Percentiles rank a stretch among this genome's conserved stretches.
These are phyloP conservation scores for Epinephelus malabaricus DNA, from an alignment of 2,797 vertebrate genomes.

Conservation along the genomic window DNA sequence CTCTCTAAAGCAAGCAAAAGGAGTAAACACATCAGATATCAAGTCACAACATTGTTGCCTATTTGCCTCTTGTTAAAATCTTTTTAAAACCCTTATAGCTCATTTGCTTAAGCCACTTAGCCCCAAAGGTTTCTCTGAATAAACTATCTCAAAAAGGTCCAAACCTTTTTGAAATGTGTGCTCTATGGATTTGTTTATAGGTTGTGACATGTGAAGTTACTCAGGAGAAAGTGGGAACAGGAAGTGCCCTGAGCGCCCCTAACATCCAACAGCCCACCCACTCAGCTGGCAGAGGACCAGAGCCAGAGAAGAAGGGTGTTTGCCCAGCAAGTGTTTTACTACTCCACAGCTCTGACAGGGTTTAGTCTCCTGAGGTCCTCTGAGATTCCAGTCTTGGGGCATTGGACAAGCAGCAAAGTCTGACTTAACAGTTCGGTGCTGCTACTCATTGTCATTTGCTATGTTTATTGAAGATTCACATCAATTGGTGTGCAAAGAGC, in stretches of 20 bases:
- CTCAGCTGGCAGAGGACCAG: constrained; percentile 6
- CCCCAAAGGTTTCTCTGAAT: neutral
- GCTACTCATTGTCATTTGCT: neutral
- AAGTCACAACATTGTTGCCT: neutral
- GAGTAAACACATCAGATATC: neutral
- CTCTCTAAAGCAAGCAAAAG: neutral
- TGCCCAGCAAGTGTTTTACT: constrained; percentile 16
- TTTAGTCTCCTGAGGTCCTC: neutral
- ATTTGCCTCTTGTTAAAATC: neutral
- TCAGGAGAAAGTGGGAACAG: constrained; percentile 35
- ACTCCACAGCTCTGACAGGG: neutral
- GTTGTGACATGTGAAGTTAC: constrained; percentile 50
- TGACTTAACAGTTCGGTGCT: neutral
- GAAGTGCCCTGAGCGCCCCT: constrained; percentile 20
- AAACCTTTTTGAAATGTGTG: constrained; percentile 9
- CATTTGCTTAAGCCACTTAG: constrained; percentile 28
- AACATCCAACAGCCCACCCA: constrained; percentile 14
- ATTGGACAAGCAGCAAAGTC: neutral
- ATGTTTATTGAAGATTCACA: neutral
- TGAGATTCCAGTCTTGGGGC: neutral
- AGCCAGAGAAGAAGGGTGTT: neutral
- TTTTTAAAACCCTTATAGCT: neutral
- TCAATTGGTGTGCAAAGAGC: neutral
- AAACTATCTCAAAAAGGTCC: neutral
- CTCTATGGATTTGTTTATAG: constrained; percentile 11